Conservation (phyloP, 1,140 invertebrate species). For the Drosophila nikananu region DNA sequence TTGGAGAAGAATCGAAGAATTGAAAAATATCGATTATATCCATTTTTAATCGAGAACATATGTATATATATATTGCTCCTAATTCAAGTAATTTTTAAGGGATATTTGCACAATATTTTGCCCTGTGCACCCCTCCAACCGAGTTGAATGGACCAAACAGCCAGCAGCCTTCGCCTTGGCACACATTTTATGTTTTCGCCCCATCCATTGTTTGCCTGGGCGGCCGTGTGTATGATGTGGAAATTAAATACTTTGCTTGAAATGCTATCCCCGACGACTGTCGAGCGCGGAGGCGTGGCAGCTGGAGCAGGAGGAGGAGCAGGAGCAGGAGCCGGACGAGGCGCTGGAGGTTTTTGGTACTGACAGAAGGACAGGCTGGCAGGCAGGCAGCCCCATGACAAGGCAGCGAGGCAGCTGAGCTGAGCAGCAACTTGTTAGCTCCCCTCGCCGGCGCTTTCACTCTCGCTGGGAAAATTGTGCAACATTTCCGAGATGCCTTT, state of each 20-base stretch:
- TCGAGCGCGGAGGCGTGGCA: conserved; percentile 20
- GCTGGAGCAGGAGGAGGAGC: conserved; percentile 1
- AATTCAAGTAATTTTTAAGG: background rate
- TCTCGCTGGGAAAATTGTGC: conserved; percentile 60
- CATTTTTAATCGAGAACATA: no score
- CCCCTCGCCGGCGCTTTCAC: conserved; percentile 26
- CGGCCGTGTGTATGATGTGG: conserved; percentile 66
- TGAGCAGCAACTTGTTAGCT: conserved; percentile 71
- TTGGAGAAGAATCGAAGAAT: no score
- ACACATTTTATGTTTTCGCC: conserved; percentile 65
- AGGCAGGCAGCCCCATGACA: conserved; percentile 31
- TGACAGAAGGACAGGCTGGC: conserved; percentile 35
- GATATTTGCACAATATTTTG: background rate
- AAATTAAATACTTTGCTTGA: conserved; percentile 82
- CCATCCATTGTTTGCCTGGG: conserved; percentile 58
- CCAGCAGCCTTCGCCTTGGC: conserved; percentile 78
- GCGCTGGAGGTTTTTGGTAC: conserved; percentile 15
- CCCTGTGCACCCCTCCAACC: background rate
- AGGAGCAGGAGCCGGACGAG: background rate
- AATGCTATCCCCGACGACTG: conserved; percentile 67
- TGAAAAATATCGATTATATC: no score
- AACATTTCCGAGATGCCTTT: conserved; percentile 69
- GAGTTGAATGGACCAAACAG: conserved; percentile 34
- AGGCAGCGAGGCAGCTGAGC: conserved; percentile 31
- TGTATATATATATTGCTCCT: background rate